Conservation (phyloP, 2,888 invertebrate genomes). For the Timema podura region DNA sequence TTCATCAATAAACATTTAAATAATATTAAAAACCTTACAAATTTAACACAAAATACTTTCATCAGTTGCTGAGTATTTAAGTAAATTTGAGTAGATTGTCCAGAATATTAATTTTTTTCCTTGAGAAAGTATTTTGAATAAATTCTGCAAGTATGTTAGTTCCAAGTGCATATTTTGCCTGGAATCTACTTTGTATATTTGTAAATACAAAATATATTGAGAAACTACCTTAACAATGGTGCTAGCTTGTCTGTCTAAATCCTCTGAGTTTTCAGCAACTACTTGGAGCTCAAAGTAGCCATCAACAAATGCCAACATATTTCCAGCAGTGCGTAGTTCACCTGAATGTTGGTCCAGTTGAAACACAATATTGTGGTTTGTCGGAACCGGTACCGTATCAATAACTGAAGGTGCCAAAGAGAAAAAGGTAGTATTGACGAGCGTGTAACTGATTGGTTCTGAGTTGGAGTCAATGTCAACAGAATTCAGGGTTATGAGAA, state of each 20-base stretch:
- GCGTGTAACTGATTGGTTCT: conserved; percentile 57
- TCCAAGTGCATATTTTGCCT: too few relatives aligned
- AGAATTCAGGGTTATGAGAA: conserved; percentile 63
- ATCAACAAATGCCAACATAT: conserved; percentile 61
- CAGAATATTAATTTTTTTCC: too few relatives aligned
- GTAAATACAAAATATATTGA: too few relatives aligned
- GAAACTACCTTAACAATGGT: conserved; percentile 46
- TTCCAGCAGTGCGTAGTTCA: conserved; percentile 64
- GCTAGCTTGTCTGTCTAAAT: conserved; percentile 38
- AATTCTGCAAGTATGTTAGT: too few relatives aligned
- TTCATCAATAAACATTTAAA: too few relatives aligned
- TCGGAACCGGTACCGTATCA: conserved; percentile 21
- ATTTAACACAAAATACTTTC: too few relatives aligned
- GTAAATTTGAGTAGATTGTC: too few relatives aligned
- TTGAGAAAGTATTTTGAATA: too few relatives aligned
- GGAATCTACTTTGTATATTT: too few relatives aligned
- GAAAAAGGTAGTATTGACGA: conserved; percentile 57
- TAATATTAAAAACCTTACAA: too few relatives aligned
- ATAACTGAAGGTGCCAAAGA: conserved; percentile 37
- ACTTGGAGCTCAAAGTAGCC: conserved; percentile 55
- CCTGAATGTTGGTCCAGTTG: conserved; percentile 64
- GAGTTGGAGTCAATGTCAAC: conserved; percentile 65
- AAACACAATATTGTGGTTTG: conserved; percentile 54
- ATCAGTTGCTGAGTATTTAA: too few relatives aligned
- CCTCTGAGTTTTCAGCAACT: conserved; percentile 37